Conservation (phyloP, 2,113 vertebrate genomes). For the Phaethornis superciliosus region DNA sequence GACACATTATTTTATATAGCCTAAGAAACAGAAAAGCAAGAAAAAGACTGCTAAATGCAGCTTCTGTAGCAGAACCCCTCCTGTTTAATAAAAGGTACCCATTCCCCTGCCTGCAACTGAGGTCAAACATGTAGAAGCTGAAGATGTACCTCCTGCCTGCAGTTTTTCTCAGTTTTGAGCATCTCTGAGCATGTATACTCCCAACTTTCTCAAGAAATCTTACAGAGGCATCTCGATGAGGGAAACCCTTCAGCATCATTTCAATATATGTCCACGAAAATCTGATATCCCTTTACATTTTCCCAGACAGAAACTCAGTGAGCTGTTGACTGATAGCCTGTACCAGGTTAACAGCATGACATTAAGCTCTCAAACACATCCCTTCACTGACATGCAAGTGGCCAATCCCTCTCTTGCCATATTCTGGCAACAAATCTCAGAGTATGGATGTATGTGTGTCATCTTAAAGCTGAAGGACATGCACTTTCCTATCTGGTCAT, state of each 20-base stretch:
- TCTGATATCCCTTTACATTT: fast-evolving
- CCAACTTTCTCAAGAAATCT: neutral
- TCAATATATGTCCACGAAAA: neutral
- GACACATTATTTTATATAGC: neutral
- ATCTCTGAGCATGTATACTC: fast-evolving
- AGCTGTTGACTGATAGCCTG: neutral
- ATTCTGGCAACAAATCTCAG: neutral
- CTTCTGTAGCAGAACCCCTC: neutral
- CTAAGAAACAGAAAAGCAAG: neutral
- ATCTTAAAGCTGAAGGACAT: neutral
- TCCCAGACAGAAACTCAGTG: fast-evolving
- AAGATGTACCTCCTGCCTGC: neutral
- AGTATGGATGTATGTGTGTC: fast-evolving
- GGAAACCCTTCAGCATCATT: neutral
- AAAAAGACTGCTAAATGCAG: neutral
- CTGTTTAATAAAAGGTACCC: neutral
- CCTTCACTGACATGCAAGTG: fast-evolving
- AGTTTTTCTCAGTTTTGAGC: neutral
- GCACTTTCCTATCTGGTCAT: neutral
- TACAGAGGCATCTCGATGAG: neutral
- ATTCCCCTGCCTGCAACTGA: neutral
- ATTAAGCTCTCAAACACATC: neutral
- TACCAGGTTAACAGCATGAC: fast-evolving
- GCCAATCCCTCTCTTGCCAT: neutral
- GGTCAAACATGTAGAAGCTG: neutral